phyloP scores from a whole-genome alignment of 2,888 invertebrate species.

The Pristionchus entomophagus region DNA sequence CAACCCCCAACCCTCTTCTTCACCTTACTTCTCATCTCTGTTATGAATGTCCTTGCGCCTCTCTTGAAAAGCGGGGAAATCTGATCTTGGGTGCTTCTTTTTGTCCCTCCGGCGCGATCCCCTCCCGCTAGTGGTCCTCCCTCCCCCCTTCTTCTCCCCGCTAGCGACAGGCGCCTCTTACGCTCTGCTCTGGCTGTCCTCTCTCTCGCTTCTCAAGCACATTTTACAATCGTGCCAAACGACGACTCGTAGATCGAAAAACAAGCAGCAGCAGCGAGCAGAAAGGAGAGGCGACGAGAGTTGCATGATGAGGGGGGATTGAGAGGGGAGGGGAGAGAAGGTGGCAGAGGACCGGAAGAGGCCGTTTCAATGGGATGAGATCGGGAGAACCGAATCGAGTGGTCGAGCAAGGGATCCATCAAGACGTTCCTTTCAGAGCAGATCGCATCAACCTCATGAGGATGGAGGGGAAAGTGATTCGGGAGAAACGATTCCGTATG shows the following conservation, averaged over 20 bases:
- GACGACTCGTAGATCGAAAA: slow-evolving; percentile 37
- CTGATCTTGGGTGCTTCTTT: slow-evolving; percentile 5
- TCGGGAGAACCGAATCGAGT: not conserved
- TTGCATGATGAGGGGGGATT: slow-evolving; percentile 19
- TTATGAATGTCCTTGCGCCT: not conserved
- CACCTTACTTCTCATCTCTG: slow-evolving; percentile 39
- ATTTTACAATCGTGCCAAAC: slow-evolving; percentile 39
- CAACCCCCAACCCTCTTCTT: slow-evolving; percentile 58
- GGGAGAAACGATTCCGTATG: slow-evolving; percentile 47
- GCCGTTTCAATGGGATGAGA: not conserved
- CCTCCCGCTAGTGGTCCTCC: not conserved
- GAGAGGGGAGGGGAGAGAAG: not conserved
- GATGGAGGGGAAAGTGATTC: slow-evolving; percentile 46
- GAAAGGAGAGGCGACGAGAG: not conserved
- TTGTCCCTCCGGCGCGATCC: not conserved
- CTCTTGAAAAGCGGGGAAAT: slow-evolving; percentile 76
- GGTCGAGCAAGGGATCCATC: too few species aligned
- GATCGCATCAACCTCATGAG: not conserved
- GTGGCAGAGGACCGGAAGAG: not conserved
- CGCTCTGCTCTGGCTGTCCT: slow-evolving; percentile 26
- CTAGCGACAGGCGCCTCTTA: slow-evolving; percentile 9
- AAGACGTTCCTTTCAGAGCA: not conserved
- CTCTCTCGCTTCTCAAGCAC: slow-evolving; percentile 41
- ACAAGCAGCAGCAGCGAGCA: too few species aligned
- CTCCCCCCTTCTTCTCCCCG: not conserved